Percentiles rank a stretch among this genome's conserved stretches.
These are phyloP conservation scores for Callipepla californica DNA, from an alignment of 2,113 vertebrate genomes.

Conservation along the genomic window DNA sequence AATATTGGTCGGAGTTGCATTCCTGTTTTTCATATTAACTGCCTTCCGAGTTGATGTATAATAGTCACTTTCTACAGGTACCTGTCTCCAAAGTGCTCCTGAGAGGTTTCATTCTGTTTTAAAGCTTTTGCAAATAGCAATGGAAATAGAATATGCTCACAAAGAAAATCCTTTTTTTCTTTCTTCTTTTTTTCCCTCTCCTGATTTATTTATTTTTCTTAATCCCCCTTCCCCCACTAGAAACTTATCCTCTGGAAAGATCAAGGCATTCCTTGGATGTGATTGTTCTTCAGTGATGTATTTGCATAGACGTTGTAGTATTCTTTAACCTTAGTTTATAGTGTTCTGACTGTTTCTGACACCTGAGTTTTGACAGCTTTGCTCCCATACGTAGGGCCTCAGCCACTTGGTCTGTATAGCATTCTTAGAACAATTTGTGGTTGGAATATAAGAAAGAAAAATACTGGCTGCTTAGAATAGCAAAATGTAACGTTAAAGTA, in stretches of 20 bases:
- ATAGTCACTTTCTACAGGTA: not conserved
- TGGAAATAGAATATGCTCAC: not conserved
- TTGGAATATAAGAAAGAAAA: not conserved
- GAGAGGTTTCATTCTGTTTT: slow-evolving; percentile 8
- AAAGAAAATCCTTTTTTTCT: not conserved
- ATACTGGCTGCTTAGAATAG: not conserved
- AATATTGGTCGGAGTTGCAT: slow-evolving; percentile 46
- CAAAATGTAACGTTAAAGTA: not conserved
- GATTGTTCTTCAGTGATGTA: not conserved
- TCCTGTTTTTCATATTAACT: slow-evolving; percentile 70
- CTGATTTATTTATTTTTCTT: not conserved
- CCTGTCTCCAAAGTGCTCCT: slow-evolving; percentile 3
- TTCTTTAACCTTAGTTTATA: not conserved
- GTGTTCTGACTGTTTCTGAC: not conserved
- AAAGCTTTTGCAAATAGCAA: slow-evolving; percentile 1
- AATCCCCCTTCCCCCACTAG: not conserved
- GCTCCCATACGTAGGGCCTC: not conserved
- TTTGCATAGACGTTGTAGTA: not conserved
- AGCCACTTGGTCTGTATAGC: not conserved
- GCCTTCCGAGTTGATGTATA: slow-evolving; percentile 48
- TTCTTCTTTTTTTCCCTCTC: not conserved
- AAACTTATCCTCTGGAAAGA: not conserved
- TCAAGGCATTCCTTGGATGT: not conserved
- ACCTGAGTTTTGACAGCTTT: not conserved
- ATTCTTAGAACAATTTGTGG: not conserved